Base-by-base conservation (phyloP, 2,888 invertebrate genomes). In the Smittia aterrima region DNA sequence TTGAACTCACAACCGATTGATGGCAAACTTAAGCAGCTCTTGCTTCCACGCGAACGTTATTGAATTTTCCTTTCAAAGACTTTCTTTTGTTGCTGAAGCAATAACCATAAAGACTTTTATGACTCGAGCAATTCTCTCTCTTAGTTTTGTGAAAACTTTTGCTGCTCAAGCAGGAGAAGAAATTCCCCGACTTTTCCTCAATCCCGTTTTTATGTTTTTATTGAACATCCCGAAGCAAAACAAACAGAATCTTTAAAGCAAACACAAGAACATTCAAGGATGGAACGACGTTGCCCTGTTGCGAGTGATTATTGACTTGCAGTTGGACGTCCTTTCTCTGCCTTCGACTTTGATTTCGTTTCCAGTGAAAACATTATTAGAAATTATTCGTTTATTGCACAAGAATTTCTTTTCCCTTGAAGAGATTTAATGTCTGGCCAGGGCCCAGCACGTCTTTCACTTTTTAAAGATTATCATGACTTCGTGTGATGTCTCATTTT, bases 311-410 rank as follows among this genome's bases (percentile, higher is more conserved):
- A 67, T 67, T 67, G 67, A 38, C 47, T 41, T 24, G 4, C 24
- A 1, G 13, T 62, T 62, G 18, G n/a, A 18, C 20, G 54, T 18
- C 58, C 20, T 58, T 24, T 64, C 16, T 64, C 64, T 11, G 9
- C 25, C 64, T 64, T 25, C 16, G 16, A 66, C n/a, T 27, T 66
- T 27, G 24, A 64, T 38, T 32, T 38, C 25, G n/a, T 38, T 66
- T 67, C 67, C 38, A 41, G 67, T 22, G 67, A 67, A 67, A 47
- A 67, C 67, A 67, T 67, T 67, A 67, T 67, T 67, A 67, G 67
- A 47, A 67, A 67, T 67, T 67, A 47, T 67, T 24, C 67, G 47
- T 67, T 67, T 67, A 47, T 47, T 47, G 67, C 22, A 47, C 67
- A 38, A 16, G 25, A 64, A 16, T 25, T 16, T 24, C 24, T 18